Conservation (phyloP, 2,888 invertebrate species). For the Furcula furcula region DNA sequence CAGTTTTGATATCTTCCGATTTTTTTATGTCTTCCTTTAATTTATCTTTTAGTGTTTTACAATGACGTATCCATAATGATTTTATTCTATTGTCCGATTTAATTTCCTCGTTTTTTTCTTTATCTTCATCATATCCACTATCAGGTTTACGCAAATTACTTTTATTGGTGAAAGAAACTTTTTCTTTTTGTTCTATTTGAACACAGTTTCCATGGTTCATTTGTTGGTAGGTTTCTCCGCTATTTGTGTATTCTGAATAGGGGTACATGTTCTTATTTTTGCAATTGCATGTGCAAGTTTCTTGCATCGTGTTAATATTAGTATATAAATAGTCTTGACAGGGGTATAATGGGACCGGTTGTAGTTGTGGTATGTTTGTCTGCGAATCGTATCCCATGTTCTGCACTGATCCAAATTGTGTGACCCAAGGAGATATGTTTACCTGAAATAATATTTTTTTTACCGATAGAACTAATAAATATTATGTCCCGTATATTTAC, state of each 20-base stretch:
- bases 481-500: too few species aligned
- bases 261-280: background rate
- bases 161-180: background rate
- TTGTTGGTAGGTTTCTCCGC: too few species aligned
- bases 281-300: background rate
- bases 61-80: slow-evolving; percentile 4
- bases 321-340: background rate
- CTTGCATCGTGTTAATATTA: background rate
- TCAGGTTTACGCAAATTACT: background rate
- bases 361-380: background rate
- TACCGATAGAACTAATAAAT: too few species aligned
- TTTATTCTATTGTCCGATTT: background rate
- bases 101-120: background rate
- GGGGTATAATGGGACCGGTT: background rate
- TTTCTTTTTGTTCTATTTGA: too few species aligned
- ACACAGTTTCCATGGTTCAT: too few species aligned
- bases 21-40: slow-evolving; percentile 1
- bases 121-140: too few species aligned
- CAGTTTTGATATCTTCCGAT: background rate
- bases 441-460: background rate
- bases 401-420: background rate
- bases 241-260: too few species aligned
- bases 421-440: background rate
- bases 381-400: background rate
- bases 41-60: background rate